Evolutionary conservation across 2,888 invertebrate species (phyloP).

Genomic region (Meteorus colon): DNA sequence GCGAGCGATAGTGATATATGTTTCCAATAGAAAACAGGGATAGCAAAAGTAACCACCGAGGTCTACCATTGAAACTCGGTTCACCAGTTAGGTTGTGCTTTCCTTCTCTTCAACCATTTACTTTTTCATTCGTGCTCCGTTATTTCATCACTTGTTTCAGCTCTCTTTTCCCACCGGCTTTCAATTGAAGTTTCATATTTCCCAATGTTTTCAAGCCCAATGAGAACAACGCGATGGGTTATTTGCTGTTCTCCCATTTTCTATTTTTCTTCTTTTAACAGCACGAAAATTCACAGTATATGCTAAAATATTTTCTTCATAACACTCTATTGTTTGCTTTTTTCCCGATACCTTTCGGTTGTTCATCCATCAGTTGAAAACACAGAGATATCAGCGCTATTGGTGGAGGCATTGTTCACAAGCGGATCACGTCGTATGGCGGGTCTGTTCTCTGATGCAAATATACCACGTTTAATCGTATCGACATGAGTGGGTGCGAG

Average conservation of each 20-base stretch:
- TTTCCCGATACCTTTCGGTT: no score
- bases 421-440: slow-evolving; percentile 4
- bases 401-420: slow-evolving; percentile 26
- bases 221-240: neutral
- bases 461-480: slow-evolving; percentile 42
- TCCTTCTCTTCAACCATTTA: slow-evolving; percentile 33
- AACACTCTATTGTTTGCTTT: neutral
- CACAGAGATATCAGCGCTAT: neutral
- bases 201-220: neutral
- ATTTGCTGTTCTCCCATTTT: neutral
- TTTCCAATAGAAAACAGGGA: slow-evolving; percentile 27
- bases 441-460: slow-evolving; percentile 28
- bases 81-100: slow-evolving; percentile 21
- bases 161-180: neutral
- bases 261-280: no score
- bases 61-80: slow-evolving; percentile 40
- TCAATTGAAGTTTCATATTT: neutral
- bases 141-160: neutral
- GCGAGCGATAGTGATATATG: neutral
- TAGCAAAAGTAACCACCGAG: slow-evolving; percentile 40
- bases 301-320: no score
- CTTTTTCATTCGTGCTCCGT: slow-evolving; percentile 14
- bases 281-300: no score
- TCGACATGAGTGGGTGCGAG: slow-evolving; percentile 33
- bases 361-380: slow-evolving; percentile 16